phyloP scores from a whole-genome alignment of 2,113 vertebrate genomes.

The Clarias macrocephalus region DNA sequence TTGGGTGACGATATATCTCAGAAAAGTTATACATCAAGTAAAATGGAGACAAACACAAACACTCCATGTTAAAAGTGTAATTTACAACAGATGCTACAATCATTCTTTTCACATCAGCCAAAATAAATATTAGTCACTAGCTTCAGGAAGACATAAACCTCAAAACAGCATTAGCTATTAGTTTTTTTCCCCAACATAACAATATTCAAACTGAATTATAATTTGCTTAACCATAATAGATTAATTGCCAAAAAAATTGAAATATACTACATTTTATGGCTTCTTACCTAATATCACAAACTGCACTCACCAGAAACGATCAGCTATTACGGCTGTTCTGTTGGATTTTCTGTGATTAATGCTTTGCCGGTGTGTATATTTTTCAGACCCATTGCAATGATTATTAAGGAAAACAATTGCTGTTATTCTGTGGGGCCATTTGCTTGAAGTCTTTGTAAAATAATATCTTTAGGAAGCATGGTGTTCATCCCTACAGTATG shows the following conservation, averaged over 20 bases:
- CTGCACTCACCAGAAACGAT: background rate
- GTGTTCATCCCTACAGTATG: background rate
- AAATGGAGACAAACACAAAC: background rate
- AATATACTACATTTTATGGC: background rate
- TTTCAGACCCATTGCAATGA: background rate
- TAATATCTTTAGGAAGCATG: background rate
- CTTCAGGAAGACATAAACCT: background rate
- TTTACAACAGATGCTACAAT: constrained; percentile 15
- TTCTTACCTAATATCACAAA: background rate
- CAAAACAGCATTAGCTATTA: background rate
- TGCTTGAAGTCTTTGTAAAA: background rate
- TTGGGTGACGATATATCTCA: background rate
- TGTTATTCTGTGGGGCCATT: background rate
- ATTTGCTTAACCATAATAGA: background rate
- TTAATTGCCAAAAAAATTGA: background rate
- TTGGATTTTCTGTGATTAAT: background rate
- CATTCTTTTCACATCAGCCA: background rate
- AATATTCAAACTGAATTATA: background rate
- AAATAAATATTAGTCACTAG: background rate
- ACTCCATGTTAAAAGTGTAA: background rate
- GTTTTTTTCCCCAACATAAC: background rate
- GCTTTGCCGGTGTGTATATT: background rate
- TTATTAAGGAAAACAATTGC: background rate
- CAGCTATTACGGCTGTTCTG: background rate
- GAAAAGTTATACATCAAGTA: background rate